Evolutionary conservation across 2,888 invertebrate genomes (phyloP).

Genomic region (Dynastes tityus): DNA sequence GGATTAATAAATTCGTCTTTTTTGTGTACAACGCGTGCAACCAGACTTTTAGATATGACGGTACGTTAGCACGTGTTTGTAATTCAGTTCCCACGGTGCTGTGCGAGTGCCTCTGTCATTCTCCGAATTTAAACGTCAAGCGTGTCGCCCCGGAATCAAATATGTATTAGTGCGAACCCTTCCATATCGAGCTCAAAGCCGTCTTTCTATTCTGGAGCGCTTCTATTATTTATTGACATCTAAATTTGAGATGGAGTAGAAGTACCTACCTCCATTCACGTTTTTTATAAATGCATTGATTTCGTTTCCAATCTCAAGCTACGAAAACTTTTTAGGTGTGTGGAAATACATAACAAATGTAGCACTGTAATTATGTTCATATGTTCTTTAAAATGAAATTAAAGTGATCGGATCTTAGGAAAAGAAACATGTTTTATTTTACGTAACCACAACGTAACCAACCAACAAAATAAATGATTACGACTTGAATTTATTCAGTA

Average conservation of each 20-base stretch:
- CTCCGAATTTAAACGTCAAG: slow-evolving; percentile 56
- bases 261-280: slow-evolving; percentile 11
- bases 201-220: slow-evolving; percentile 59
- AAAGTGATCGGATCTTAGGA: no score
- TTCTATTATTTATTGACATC: slow-evolving; percentile 63
- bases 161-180: slow-evolving; percentile 57
- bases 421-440: no score
- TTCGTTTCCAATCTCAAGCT: slow-evolving; percentile 11
- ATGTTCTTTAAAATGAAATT: no score
- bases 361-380: no score
- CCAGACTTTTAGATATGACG: slow-evolving; percentile 39
- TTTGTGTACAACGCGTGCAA: slow-evolving; percentile 45
- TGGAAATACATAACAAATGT: background rate
- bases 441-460: no score
- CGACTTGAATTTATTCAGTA: no score
- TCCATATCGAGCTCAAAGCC: slow-evolving; percentile 61
- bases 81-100: slow-evolving; percentile 55
- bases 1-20: slow-evolving; percentile 43
- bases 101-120: slow-evolving; percentile 52
- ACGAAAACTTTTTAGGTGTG: slow-evolving; percentile 9
- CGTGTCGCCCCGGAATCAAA: slow-evolving; percentile 58
- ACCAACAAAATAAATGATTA: no score
- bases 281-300: slow-evolving; percentile 21
- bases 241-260: slow-evolving; percentile 54
- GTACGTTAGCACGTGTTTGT: slow-evolving; percentile 51